Evolutionary conservation across 2,888 invertebrate species (phyloP).

Genomic region (Drosophila anomalipes): DNA sequence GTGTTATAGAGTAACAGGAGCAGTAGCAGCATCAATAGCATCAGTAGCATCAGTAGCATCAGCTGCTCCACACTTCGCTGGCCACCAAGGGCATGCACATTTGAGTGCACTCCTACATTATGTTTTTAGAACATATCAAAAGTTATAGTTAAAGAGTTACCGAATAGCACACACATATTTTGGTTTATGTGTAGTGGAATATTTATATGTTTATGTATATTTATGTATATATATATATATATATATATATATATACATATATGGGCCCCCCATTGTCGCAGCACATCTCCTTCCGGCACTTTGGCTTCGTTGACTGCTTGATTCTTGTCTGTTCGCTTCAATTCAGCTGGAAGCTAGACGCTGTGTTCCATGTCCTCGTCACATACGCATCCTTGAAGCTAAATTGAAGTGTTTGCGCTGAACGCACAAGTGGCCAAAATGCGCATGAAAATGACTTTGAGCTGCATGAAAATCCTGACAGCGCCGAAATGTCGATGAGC

Average conservation of each 20-base stretch:
- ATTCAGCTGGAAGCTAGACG: slow-evolving; percentile 16
- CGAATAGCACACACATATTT: slow-evolving; percentile 9
- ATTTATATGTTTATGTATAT: slow-evolving; percentile 7
- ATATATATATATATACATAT: slow-evolving; percentile 14
- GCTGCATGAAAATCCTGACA: slow-evolving; percentile 73
- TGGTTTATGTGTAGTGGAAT: neutral
- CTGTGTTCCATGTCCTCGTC: slow-evolving; percentile 19
- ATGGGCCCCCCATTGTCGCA: slow-evolving; percentile 35
- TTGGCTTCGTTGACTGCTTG: slow-evolving; percentile 59
- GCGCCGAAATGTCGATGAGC: slow-evolving; percentile 16
- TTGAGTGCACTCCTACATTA: slow-evolving; percentile 74
- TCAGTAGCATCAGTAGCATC: slow-evolving; percentile 26
- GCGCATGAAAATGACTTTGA: slow-evolving; percentile 77
- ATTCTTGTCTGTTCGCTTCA: slow-evolving; percentile 58
- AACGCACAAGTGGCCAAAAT: slow-evolving; percentile 77
- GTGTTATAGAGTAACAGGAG: neutral
- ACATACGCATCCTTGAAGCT: slow-evolving; percentile 70
- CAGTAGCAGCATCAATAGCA: slow-evolving; percentile 23
- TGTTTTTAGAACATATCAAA: slow-evolving; percentile 77
- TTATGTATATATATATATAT: slow-evolving; percentile 19
- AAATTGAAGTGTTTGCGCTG: slow-evolving; percentile 79
- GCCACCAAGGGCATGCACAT: slow-evolving; percentile 59
- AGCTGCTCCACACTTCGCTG: slow-evolving; percentile 9
- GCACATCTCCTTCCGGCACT: slow-evolving; percentile 69
- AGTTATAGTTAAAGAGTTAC: slow-evolving; percentile 78